These are phyloP conservation scores for Coptodon bakossiorum DNA, from an alignment of 2,113 vertebrate genomes.

Conservation along the genomic window DNA sequence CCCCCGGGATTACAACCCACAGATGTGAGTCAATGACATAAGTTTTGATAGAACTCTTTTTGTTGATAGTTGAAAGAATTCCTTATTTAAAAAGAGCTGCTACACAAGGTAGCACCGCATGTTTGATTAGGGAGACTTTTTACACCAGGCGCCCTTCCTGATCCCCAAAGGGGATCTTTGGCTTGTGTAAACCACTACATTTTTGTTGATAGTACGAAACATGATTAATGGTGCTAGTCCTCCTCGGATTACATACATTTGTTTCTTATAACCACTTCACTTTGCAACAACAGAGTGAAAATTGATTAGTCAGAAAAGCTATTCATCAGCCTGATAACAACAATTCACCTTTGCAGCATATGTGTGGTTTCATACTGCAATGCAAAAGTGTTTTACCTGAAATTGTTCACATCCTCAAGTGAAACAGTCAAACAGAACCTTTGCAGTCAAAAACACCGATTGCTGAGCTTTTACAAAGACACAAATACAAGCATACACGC, in stretches of 20 bases:
- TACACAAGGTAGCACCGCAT: neutral
- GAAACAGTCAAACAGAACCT: neutral
- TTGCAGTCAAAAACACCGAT: neutral
- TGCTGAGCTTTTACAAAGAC: neutral
- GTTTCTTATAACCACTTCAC: neutral
- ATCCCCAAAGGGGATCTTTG: neutral
- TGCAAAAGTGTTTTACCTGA: neutral
- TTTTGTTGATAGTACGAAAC: neutral
- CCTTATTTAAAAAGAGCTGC: neutral
- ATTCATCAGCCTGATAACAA: neutral
- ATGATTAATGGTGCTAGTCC: neutral
- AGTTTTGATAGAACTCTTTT: neutral
- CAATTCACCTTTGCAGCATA: neutral
- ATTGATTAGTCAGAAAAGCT: neutral
- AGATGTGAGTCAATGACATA: neutral
- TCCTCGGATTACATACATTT: neutral
- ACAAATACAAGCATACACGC: neutral
- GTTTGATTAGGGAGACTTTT: neutral
- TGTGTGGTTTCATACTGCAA: neutral
- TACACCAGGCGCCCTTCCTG: neutral
- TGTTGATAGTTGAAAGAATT: neutral
- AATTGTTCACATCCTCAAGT: neutral
- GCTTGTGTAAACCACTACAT: neutral
- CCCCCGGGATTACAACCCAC: neutral
- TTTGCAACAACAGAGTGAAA: neutral